These are phyloP conservation scores for Acleris emargana DNA, from an alignment of 2,888 invertebrate genomes.

Conservation along the genomic window DNA sequence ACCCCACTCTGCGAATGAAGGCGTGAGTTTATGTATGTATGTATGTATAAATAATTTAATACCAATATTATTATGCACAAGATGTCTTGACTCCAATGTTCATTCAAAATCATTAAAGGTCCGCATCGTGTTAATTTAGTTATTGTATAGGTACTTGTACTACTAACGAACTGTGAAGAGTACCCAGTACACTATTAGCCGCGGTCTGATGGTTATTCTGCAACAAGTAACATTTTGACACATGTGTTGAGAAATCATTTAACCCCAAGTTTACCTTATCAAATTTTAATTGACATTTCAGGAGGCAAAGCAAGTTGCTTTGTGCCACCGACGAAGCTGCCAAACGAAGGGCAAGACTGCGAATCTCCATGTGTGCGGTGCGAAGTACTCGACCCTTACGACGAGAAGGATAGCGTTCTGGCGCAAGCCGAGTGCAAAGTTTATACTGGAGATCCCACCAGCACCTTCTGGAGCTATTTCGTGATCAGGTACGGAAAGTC, in stretches of 20 bases:
- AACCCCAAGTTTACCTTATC: background rate
- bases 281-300: background rate
- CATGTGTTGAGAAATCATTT: background rate
- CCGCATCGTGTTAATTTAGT: no score
- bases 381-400: slow-evolving; percentile 88
- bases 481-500: slow-evolving; percentile 73
- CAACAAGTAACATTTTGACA: no score
- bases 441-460: slow-evolving; percentile 85
- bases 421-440: slow-evolving; percentile 87
- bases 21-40: no score
- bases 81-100: no score
- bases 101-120: no score
- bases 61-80: no score
- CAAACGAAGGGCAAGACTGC: slow-evolving; percentile 69
- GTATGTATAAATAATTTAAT: no score
- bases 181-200: no score
- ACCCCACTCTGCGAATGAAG: no score
- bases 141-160: no score
- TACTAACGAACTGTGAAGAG: no score
- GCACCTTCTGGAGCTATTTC: slow-evolving; percentile 89
- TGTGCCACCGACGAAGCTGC: slow-evolving; percentile 79
- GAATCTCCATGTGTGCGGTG: slow-evolving; percentile 87
- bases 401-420: slow-evolving; percentile 85
- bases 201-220: no score
- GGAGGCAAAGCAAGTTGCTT: slow-evolving; percentile 75